Evolutionary conservation across 2,888 invertebrate species (phyloP).

Genomic region (Catocala sponsa): DNA sequence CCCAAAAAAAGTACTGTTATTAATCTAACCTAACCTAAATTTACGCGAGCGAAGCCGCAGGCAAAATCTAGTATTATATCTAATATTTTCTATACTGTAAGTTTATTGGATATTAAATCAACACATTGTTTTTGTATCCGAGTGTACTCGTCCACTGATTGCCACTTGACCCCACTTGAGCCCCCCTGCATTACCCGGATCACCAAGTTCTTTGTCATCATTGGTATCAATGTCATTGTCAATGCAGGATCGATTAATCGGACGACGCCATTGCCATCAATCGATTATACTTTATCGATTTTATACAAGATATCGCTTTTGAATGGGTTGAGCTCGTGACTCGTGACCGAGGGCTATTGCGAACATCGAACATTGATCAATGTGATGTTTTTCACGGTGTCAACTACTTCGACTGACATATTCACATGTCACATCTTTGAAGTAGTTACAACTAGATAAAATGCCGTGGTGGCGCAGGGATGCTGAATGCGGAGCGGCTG

Average conservation of each 20-base stretch:
- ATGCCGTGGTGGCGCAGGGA: too few species aligned
- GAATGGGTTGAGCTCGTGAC: conserved; percentile 8
- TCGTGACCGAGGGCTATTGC: conserved; percentile 1
- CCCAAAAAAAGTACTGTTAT: too few species aligned
- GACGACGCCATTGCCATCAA: conserved; percentile 15
- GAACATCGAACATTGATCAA: background rate
- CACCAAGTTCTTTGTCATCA: conserved; percentile 58
- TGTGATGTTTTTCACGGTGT: too few species aligned
- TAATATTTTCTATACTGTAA: too few species aligned
- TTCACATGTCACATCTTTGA: too few species aligned
- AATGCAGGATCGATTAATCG: conserved; percentile 46
- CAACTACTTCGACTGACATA: too few species aligned
- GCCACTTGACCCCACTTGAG: conserved; percentile 58
- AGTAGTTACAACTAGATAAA: too few species aligned
- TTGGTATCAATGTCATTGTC: conserved; percentile 59
- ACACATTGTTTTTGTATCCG: background rate
- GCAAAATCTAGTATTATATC: too few species aligned
- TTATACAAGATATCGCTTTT: conserved; percentile 23
- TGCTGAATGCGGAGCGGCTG: too few species aligned
- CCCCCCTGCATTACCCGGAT: conserved; percentile 51
- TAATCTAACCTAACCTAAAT: too few species aligned
- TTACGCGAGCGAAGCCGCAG: too few species aligned
- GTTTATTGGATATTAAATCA: too few species aligned
- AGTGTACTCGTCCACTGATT: conserved; percentile 32
- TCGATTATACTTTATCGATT: conserved; percentile 26